Conservation (phyloP, 35 echinoderm and acorn worm species). For the Diadema setosum region DNA sequence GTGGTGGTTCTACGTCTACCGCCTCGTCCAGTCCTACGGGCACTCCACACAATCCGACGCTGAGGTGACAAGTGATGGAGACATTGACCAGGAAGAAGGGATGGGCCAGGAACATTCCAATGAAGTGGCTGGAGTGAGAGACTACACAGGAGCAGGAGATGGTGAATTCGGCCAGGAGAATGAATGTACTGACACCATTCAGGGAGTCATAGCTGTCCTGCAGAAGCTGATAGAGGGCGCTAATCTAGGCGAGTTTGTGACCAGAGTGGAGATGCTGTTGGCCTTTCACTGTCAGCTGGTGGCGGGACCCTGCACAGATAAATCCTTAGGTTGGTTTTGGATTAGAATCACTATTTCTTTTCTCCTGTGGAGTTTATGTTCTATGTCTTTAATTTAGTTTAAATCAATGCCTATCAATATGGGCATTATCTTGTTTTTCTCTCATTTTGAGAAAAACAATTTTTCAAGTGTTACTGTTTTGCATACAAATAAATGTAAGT, state of each 20-base stretch:
- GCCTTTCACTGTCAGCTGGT: constrained; percentile 74
- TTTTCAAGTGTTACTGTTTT: too few relatives aligned
- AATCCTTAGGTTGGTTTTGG: too few relatives aligned
- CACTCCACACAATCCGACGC: neutral
- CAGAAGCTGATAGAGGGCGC: constrained; percentile 93
- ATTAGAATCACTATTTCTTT: too few relatives aligned
- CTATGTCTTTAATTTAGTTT: too few relatives aligned
- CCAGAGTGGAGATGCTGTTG: constrained; percentile 66
- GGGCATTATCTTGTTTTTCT: too few relatives aligned
- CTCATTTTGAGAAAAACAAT: too few relatives aligned
- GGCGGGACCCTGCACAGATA: too few relatives aligned
- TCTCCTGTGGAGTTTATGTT: too few relatives aligned
- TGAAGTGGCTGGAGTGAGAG: neutral
- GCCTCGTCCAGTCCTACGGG: constrained; percentile 52
- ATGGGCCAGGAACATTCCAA: neutral
- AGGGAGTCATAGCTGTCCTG: constrained; percentile 24
- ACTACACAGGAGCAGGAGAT: neutral
- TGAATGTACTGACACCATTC: neutral
- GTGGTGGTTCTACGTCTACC: constrained; percentile 94
- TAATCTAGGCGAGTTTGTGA: constrained; percentile 65
- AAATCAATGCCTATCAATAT: too few relatives aligned
- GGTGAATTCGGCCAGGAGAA: neutral
- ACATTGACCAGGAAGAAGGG: neutral
- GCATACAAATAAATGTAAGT: too few relatives aligned
- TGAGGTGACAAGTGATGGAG: neutral